Evolutionary conservation across 1,140 invertebrate species (phyloP).

Genomic region (Heliconius hermathena): DNA sequence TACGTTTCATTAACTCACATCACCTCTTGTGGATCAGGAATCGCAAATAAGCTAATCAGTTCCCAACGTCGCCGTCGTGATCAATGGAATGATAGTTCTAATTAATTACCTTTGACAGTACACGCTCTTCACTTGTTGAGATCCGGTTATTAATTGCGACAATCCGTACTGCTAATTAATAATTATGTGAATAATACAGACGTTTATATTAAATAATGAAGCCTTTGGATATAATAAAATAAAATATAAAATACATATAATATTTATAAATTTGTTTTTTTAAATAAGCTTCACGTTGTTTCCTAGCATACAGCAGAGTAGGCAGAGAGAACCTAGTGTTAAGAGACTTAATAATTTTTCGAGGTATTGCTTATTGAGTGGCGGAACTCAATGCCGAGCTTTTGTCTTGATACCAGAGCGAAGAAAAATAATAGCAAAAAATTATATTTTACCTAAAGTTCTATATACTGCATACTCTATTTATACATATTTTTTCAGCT

Average conservation of each 20-base stretch:
- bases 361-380: too few species aligned
- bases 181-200: constrained; percentile 1
- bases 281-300: too few species aligned
- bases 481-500: not conserved
- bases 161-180: constrained; percentile 31
- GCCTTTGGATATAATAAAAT: not conserved
- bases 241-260: too few species aligned
- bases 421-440: too few species aligned
- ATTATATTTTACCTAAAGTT: not conserved
- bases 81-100: constrained; percentile 58
- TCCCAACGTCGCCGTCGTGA: constrained; percentile 41
- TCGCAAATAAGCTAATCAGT: constrained; percentile 31
- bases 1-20: not conserved
- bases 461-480: not conserved
- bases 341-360: too few species aligned
- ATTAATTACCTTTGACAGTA: constrained; percentile 60
- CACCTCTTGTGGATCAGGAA: not conserved
- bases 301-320: too few species aligned
- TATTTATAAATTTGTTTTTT: too few species aligned
- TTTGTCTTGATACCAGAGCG: too few species aligned
- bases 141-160: constrained; percentile 41
- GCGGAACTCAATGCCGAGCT: too few species aligned
- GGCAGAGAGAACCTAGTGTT: too few species aligned
- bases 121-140: constrained; percentile 41
- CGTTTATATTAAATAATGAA: not conserved